phyloP scores from a whole-genome alignment of 2,113 vertebrate genomes.

The Labrus mixtus region DNA sequence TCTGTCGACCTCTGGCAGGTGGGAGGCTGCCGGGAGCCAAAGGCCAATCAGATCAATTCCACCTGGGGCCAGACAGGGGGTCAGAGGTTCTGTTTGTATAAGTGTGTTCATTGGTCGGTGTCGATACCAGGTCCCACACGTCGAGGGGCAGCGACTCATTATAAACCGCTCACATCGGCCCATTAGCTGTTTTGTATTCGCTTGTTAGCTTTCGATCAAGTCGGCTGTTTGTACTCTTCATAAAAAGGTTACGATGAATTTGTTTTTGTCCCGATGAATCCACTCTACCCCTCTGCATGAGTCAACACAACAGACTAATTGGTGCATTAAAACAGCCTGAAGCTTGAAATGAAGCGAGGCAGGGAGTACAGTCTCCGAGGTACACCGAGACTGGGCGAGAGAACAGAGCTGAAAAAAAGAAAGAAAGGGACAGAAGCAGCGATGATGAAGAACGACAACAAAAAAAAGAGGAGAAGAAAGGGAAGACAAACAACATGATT shows the following conservation, averaged over 20 bases:
- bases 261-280: conserved; percentile 24
- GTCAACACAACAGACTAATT: conserved; percentile 67
- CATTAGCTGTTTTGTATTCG: conserved; percentile 27
- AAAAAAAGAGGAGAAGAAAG: conserved; percentile 1
- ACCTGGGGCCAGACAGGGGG: conserved; percentile 48
- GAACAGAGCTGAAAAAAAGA: conserved; percentile 17
- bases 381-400: conserved; percentile 33
- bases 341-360: conserved; percentile 53
- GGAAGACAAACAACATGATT: conserved; percentile 15
- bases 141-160: conserved; percentile 26
- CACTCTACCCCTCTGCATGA: conserved; percentile 19
- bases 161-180: conserved; percentile 9
- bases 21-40: conserved; percentile 56
- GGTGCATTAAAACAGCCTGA: conserved; percentile 62
- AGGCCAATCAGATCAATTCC: conserved; percentile 71
- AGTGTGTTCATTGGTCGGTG: background rate
- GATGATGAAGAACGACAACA: conserved; percentile 24
- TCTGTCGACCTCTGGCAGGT: conserved; percentile 60
- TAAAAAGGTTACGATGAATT: conserved; percentile 40
- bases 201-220: conserved; percentile 13
- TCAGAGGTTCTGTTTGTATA: conserved; percentile 45
- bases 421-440: conserved; percentile 12
- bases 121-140: conserved; percentile 13
- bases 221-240: background rate
- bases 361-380: conserved; percentile 46